A percentile compares a stretch with the other conserved stretches of the same genome.
These are phyloP conservation scores for Psephotus haematonotus DNA, from an alignment of 2,113 vertebrate genomes.

Conservation along the genomic window DNA sequence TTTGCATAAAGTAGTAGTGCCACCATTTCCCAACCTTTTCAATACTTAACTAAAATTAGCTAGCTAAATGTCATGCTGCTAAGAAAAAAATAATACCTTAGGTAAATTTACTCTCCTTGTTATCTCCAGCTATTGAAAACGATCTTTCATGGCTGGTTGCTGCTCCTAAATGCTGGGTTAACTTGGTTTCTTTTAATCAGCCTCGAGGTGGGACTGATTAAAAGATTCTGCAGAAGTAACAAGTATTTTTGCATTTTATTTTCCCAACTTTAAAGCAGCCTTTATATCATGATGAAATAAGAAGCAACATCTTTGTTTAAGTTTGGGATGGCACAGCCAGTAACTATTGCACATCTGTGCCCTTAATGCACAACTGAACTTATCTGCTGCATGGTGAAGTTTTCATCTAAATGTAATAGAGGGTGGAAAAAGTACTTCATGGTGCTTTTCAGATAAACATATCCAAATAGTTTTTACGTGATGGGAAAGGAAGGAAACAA, in stretches of 20 bases:
- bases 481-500: not conserved
- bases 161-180: not conserved
- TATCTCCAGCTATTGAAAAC: not conserved
- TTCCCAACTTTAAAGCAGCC: not conserved
- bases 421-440: not conserved
- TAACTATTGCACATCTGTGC: fast-evolving
- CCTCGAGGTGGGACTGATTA: not conserved
- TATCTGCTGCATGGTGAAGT: not conserved
- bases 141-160: not conserved
- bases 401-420: not conserved
- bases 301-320: not conserved
- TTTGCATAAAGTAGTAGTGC: not conserved
- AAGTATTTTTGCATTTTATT: not conserved
- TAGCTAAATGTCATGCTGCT: not conserved
- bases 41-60: not conserved
- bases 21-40: not conserved
- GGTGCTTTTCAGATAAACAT: not conserved
- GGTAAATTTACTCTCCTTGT: not conserved
- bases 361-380: too few relatives aligned
- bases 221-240: not conserved
- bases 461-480: not conserved
- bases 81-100: not conserved
- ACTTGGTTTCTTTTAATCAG: not conserved
- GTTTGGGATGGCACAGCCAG: not conserved
- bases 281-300: not conserved